phyloP scores from a whole-genome alignment of 2,113 vertebrate species.

The Spilogale gracilis region DNA sequence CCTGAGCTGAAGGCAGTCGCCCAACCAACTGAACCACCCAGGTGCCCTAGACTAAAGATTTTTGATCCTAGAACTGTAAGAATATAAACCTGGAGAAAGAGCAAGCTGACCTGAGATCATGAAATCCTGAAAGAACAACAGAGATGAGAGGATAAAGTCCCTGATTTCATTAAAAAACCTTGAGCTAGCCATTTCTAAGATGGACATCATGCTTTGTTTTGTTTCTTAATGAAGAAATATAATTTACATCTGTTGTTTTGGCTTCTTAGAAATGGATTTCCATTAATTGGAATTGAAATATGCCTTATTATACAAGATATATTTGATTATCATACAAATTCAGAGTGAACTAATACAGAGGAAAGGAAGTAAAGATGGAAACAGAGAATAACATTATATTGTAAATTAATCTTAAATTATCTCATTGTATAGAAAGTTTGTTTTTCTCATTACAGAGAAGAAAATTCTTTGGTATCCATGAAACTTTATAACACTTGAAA shows the following conservation, averaged over 20 bases:
- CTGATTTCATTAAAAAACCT: not conserved
- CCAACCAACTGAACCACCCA: too few relatives aligned
- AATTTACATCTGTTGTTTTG: not conserved
- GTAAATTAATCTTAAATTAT: not conserved
- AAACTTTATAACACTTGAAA: not conserved
- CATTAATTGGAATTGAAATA: conserved; percentile 20
- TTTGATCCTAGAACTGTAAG: not conserved
- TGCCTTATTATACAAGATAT: not conserved
- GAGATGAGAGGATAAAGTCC: not conserved
- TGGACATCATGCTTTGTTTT: not conserved
- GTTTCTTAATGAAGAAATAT: not conserved
- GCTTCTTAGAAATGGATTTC: not conserved
- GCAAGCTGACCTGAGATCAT: not conserved
- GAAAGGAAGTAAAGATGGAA: not conserved
- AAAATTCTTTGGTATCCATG: not conserved
- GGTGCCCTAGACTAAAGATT: not conserved
- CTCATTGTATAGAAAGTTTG: not conserved
- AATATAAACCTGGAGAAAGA: not conserved
- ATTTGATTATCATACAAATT: not conserved
- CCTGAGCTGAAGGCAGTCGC: too few relatives aligned
- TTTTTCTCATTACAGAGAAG: not conserved
- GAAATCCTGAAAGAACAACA: not conserved
- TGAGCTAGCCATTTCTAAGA: not conserved
- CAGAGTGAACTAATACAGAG: not conserved
- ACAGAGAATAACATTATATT: not conserved